Percentiles rank a stretch among this genome's conserved stretches.
These are phyloP conservation scores for Napeogenes inachia DNA, from an alignment of 2,888 invertebrate species.

Conservation along the genomic window DNA sequence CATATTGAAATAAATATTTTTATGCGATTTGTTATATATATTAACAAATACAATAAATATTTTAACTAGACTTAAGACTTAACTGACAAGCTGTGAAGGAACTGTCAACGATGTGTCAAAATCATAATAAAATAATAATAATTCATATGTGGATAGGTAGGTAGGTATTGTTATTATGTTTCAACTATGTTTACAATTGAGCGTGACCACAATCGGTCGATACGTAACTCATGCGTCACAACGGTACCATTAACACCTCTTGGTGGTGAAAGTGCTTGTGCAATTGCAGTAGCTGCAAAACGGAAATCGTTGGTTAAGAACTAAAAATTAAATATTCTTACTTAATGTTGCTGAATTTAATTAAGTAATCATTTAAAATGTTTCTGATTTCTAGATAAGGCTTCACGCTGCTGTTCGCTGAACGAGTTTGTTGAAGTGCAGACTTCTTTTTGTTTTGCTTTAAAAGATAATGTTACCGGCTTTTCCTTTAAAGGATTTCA, in stretches of 20 bases:
- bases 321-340: no score
- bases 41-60: no score
- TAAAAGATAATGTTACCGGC: not conserved
- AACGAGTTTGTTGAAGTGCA: not conserved
- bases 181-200: no score
- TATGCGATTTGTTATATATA: no score
- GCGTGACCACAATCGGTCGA: not conserved
- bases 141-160: no score
- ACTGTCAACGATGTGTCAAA: no score
- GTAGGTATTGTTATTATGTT: no score
- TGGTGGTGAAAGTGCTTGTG: conserved; percentile 70
- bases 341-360: not conserved
- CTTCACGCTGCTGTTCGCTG: conserved; percentile 3
- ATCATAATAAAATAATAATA: no score
- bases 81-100: no score
- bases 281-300: conserved; percentile 43
- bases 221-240: conserved; percentile 50
- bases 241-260: conserved; percentile 38
- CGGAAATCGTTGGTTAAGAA: conserved; percentile 7
- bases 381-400: not conserved
- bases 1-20: no score
- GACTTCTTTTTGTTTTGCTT: not conserved
- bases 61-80: no score
- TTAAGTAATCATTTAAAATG: not conserved
- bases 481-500: not conserved